A percentile compares a stretch with the other conserved stretches of the same genome.
Evolutionary conservation across 2,113 vertebrate genomes (phyloP).

Genomic region (Tenebrosternarchus preto): DNA sequence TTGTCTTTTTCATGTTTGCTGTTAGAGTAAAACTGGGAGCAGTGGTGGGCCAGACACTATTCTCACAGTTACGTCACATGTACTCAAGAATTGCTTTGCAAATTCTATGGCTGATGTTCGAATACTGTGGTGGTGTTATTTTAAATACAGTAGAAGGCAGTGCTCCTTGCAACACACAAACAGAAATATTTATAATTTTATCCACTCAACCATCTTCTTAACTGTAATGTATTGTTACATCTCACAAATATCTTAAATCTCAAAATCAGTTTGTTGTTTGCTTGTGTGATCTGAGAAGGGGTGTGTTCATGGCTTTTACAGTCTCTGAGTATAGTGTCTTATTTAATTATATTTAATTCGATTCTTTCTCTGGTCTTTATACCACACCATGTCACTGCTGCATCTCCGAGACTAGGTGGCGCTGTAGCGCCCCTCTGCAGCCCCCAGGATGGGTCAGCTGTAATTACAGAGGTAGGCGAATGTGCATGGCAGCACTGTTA

Average conservation of each 20-base stretch:
- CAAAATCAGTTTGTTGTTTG: conserved; percentile 51
- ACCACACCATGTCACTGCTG: conserved; percentile 8
- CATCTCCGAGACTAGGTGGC: conserved; percentile 24
- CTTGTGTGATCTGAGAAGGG: conserved; percentile 49
- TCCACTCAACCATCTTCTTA: neutral
- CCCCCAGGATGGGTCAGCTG: conserved; percentile 12
- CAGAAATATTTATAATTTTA: neutral
- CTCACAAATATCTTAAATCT: conserved; percentile 21
- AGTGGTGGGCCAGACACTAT: neutral
- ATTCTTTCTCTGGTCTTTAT: conserved; percentile 26
- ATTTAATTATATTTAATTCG: conserved; percentile 46
- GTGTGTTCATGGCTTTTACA: conserved; percentile 55
- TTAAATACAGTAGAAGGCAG: conserved; percentile 36
- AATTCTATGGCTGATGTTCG: conserved; percentile 16
- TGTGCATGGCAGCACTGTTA: conserved; percentile 89
- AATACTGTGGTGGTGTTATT: conserved; percentile 32
- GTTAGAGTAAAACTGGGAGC: conserved; percentile 11
- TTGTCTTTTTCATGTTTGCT: conserved; percentile 4
- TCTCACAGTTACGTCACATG: conserved; percentile 4
- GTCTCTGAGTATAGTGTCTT: conserved; percentile 46
- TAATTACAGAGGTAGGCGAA: conserved; percentile 82
- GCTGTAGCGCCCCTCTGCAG: neutral
- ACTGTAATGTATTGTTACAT: conserved; percentile 13
- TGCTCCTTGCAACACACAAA: conserved; percentile 21
- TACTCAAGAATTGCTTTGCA: conserved; percentile 19